Conservation (phyloP, 1,140 invertebrate species). For the Magallana angulata region DNA sequence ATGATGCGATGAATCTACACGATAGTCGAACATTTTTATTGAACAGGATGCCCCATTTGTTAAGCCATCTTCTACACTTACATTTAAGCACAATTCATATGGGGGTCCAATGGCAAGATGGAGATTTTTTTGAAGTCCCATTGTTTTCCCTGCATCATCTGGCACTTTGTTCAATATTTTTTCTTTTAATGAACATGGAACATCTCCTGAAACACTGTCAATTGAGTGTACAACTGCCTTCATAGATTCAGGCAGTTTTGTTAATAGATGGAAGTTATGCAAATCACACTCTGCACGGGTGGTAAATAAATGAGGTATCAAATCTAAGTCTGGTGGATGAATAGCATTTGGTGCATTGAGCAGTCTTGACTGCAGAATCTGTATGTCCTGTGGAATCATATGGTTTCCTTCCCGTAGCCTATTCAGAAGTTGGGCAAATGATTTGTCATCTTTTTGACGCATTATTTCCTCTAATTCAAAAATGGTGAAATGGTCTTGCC, state of each 20-base stretch:
- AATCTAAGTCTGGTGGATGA: constrained; percentile 11
- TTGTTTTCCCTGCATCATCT: constrained; percentile 46
- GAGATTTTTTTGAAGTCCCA: neutral
- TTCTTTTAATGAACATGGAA: neutral
- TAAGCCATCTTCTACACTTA: constrained; percentile 42
- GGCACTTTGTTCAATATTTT: constrained; percentile 27
- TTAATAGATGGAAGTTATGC: neutral
- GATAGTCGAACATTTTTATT: constrained; percentile 54
- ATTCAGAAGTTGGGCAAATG: constrained; percentile 60
- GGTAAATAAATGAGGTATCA: constrained; percentile 25
- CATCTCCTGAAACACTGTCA: constrained; percentile 34
- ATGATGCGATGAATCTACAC: constrained; percentile 34
- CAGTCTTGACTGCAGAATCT: constrained; percentile 14
- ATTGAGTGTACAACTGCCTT: constrained; percentile 5
- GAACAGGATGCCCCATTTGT: constrained; percentile 59
- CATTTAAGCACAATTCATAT: constrained; percentile 44
- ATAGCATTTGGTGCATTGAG: constrained; percentile 25
- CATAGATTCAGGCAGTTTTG: neutral
- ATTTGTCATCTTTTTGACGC: constrained; percentile 60
- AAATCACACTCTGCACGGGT: constrained; percentile 21
- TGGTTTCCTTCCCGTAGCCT: constrained; percentile 54
- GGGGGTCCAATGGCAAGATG: neutral
- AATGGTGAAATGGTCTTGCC: constrained; percentile 61
- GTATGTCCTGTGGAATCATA: constrained; percentile 23
- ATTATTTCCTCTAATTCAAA: constrained; percentile 65